These are phyloP conservation scores for Heterohyrax brucei DNA, from an alignment of 2,797 vertebrate genomes.

Conservation along the genomic window DNA sequence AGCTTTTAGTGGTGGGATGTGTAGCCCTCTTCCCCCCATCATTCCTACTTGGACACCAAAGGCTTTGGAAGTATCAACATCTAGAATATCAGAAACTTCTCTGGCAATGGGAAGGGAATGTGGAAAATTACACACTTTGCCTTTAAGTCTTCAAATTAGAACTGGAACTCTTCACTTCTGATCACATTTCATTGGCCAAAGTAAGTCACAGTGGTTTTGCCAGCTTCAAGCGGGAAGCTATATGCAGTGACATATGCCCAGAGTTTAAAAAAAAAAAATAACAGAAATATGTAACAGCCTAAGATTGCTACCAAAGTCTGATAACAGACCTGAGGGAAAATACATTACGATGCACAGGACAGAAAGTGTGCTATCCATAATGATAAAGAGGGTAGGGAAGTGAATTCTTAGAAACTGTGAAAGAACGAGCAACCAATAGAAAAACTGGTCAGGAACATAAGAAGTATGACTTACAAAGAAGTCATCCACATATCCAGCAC, in stretches of 20 bases:
- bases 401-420: background rate
- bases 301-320: rapidly evolving
- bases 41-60: rapidly evolving
- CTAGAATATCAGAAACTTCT: background rate
- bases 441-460: background rate
- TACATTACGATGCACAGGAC: background rate
- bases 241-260: rapidly evolving
- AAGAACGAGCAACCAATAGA: background rate
- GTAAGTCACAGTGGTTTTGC: background rate
- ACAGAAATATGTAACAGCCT: rapidly evolving
- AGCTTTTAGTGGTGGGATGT: rapidly evolving
- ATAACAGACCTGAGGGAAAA: rapidly evolving
- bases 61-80: rapidly evolving
- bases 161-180: background rate
- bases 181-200: background rate
- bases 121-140: background rate
- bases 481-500: rapidly evolving
- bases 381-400: background rate
- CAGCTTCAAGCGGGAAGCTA: background rate
- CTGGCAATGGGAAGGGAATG: too few relatives aligned
- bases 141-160: background rate
- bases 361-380: too few relatives aligned
- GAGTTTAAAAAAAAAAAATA: background rate
- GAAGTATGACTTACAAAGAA: background rate
- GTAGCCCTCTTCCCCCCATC: rapidly evolving